These are phyloP conservation scores for Sminthurinus signatus DNA, from an alignment of 1,140 invertebrate species.

Conservation along the genomic window DNA sequence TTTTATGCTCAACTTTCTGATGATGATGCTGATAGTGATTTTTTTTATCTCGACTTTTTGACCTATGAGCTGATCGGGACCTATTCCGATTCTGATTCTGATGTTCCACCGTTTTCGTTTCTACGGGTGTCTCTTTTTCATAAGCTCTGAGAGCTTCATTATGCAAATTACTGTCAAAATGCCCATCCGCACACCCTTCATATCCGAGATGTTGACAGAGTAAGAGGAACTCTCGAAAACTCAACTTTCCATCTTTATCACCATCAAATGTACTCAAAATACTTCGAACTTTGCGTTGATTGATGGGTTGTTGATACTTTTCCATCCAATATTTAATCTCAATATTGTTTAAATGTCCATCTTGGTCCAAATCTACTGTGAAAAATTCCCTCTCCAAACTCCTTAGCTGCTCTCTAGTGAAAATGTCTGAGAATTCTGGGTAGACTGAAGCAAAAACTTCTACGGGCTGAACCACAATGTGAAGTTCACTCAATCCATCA, in stretches of 20 bases:
- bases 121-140: too few relatives aligned
- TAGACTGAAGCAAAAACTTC: neutral
- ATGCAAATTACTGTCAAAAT: too few relatives aligned
- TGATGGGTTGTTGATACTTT: neutral
- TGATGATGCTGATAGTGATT: too few relatives aligned
- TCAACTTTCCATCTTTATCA: neutral
- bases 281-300: neutral
- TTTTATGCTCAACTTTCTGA: too few relatives aligned
- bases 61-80: too few relatives aligned
- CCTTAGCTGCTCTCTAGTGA: neutral
- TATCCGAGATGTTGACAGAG: neutral
- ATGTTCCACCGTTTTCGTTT: too few relatives aligned
- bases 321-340: slow-evolving; percentile 7
- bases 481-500: neutral
- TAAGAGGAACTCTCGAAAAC: neutral
- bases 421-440: neutral
- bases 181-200: too few relatives aligned
- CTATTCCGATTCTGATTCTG: too few relatives aligned
- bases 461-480: neutral
- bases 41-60: too few relatives aligned
- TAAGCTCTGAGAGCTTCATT: too few relatives aligned
- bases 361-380: neutral
- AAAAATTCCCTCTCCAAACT: slow-evolving; percentile 4
- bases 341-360: neutral
- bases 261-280: neutral